These are phyloP conservation scores for Dryococelus australis DNA, from an alignment of 2,888 invertebrate species.

Conservation along the genomic window DNA sequence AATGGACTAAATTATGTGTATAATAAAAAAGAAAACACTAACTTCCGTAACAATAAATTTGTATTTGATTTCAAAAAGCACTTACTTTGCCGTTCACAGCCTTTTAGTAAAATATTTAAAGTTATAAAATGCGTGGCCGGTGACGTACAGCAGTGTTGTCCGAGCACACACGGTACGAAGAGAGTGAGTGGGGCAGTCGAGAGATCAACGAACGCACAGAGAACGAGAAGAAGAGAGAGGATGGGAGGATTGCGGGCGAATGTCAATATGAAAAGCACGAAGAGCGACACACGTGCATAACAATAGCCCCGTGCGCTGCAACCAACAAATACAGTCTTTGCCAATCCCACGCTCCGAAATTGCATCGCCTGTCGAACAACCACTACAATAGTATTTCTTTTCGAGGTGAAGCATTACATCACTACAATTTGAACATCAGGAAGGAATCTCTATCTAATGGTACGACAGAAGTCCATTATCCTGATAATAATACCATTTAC, in stretches of 20 bases:
- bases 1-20: no score
- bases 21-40: no score
- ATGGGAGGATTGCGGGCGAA: not conserved
- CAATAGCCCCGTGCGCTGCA: not conserved
- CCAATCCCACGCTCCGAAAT: not conserved
- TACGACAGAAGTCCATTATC: no score
- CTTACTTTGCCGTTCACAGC: no score
- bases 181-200: not conserved
- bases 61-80: no score
- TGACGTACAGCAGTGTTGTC: not conserved
- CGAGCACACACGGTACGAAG: not conserved
- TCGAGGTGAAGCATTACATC: no score
- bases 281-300: constrained; percentile 1
- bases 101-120: no score
- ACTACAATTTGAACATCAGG: no score
- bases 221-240: not conserved
- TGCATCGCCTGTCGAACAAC: not conserved
- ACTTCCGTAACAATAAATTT: no score
- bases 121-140: no score
- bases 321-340: not conserved
- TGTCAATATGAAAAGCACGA: not conserved
- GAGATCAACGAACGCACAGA: not conserved
- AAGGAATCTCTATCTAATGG: no score
- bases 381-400: not conserved
- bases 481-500: no score